phyloP scores from a whole-genome alignment of 2,797 vertebrate species.

The Rhinichthys osculus region DNA sequence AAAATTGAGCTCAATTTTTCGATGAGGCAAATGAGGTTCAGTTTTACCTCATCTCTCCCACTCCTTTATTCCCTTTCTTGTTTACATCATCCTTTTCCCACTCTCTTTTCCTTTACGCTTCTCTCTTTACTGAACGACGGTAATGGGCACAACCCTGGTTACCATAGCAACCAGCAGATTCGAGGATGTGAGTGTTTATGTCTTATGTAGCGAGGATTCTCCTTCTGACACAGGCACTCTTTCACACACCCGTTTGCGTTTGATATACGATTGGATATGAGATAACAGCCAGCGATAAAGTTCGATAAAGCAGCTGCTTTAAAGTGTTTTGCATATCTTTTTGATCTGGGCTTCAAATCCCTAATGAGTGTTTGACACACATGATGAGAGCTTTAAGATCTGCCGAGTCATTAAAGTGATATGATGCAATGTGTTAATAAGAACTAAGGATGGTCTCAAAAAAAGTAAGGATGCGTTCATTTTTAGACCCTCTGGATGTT shows the following conservation, averaged over 20 bases:
- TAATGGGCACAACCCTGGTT: slow-evolving; percentile 53
- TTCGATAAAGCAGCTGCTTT: slow-evolving; percentile 21
- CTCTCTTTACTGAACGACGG: slow-evolving; percentile 19
- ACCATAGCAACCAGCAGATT: slow-evolving; percentile 54
- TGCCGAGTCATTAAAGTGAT: slow-evolving; percentile 33
- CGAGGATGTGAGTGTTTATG: slow-evolving; percentile 12
- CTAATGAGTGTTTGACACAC: not conserved
- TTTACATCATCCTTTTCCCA: slow-evolving; percentile 31
- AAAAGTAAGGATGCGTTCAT: not conserved
- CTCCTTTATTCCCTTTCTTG: slow-evolving; percentile 29
- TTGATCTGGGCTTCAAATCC: slow-evolving; percentile 14
- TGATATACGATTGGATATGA: not conserved
- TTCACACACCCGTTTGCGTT: slow-evolving; percentile 17
- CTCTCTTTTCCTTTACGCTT: not conserved
- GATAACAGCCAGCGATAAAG: slow-evolving; percentile 9
- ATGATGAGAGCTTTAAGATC: slow-evolving; percentile 16
- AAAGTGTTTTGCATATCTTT: not conserved
- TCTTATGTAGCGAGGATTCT: slow-evolving; percentile 39
- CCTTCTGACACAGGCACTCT: slow-evolving; percentile 6
- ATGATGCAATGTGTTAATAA: slow-evolving; percentile 32
- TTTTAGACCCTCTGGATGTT: slow-evolving; percentile 33
- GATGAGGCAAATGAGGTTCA: slow-evolving; percentile 30
- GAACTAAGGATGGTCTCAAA: not conserved
- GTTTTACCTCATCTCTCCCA: slow-evolving; percentile 34
- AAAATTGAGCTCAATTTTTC: slow-evolving; percentile 54